Percentiles rank a stretch among this genome's conserved stretches.
phyloP scores from a whole-genome alignment of 2,797 vertebrate species.

The Eremophila alpestris region DNA sequence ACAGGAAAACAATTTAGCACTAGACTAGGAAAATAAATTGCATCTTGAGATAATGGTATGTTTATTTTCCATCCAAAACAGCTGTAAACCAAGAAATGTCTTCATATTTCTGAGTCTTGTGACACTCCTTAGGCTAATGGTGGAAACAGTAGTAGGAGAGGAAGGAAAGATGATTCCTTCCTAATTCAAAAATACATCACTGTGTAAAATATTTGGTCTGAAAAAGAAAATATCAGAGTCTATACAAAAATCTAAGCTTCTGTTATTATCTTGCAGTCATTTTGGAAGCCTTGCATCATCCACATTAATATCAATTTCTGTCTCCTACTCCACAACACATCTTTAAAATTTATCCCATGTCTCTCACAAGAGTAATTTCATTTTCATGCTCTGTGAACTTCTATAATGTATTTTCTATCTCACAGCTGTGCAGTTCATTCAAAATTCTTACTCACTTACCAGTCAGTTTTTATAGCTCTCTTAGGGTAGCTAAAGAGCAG shows the following conservation, averaged over 20 bases:
- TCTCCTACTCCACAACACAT: not conserved
- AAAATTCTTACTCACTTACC: not conserved
- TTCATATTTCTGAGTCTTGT: not conserved
- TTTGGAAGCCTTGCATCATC: not conserved
- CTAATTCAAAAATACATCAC: not conserved
- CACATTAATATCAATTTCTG: not conserved
- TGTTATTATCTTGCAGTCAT: not conserved
- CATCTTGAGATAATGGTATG: not conserved
- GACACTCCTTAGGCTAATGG: not conserved
- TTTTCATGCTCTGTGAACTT: not conserved
- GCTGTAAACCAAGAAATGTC: not conserved
- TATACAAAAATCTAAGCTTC: not conserved
- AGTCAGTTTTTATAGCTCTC: not conserved
- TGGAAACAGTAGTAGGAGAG: not conserved
- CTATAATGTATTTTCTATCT: not conserved
- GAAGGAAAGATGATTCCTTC: not conserved
- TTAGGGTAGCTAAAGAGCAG: not conserved
- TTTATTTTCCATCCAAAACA: not conserved
- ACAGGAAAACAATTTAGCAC: not conserved
- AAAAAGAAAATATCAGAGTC: not conserved
- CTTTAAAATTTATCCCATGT: not conserved
- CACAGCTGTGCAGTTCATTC: constrained; percentile 6
- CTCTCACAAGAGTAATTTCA: not conserved
- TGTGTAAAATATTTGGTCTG: not conserved
- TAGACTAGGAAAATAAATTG: not conserved